These are phyloP conservation scores for Bucco capensis DNA, from an alignment of 2,113 vertebrate species.

Conservation along the genomic window DNA sequence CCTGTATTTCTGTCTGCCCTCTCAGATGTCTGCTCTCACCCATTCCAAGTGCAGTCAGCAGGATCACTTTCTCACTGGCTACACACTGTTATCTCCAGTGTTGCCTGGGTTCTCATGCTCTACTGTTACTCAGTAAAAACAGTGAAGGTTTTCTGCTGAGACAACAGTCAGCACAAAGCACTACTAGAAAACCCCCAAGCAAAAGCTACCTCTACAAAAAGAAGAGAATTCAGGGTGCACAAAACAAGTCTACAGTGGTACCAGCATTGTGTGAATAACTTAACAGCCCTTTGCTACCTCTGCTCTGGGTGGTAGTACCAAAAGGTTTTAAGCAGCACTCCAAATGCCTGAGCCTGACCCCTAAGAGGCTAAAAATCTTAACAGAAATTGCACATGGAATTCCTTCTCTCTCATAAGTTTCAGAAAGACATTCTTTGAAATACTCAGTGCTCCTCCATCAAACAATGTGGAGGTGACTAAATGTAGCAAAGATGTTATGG, in stretches of 20 bases:
- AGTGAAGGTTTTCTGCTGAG: neutral
- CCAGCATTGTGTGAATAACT: neutral
- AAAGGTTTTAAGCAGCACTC: neutral
- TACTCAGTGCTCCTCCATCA: neutral
- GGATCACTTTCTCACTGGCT: neutral
- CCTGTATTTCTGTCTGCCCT: neutral
- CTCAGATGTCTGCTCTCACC: neutral
- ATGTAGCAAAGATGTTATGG: neutral
- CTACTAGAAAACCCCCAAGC: neutral
- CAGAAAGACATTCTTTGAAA: conserved; percentile 8
- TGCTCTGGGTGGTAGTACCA: neutral
- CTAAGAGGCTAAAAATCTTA: neutral
- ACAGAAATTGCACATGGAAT: neutral
- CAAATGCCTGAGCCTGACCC: neutral
- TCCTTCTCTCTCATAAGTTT: conserved; percentile 16
- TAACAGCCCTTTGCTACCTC: neutral
- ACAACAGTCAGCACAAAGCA: neutral
- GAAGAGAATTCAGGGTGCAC: neutral
- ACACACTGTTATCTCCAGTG: fast-evolving
- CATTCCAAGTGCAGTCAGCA: fast-evolving
- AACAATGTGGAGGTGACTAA: neutral
- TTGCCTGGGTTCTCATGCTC: neutral
- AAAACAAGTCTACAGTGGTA: neutral
- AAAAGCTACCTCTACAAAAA: neutral
- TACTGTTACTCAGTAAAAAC: neutral